Evolutionary conservation across 1,140 invertebrate genomes (phyloP).

Genomic region (Halesus radiatus): DNA sequence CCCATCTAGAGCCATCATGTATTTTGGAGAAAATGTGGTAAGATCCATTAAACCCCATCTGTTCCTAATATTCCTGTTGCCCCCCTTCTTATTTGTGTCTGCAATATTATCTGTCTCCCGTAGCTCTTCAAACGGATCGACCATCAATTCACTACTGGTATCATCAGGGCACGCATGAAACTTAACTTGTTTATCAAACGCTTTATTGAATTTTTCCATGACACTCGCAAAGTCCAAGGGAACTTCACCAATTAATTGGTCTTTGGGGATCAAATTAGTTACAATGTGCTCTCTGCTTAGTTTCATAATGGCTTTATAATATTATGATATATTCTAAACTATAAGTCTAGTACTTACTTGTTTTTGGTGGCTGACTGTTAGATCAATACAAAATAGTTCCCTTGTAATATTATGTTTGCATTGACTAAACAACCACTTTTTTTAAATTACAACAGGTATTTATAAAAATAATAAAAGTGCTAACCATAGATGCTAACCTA

Average conservation of each 20-base stretch:
- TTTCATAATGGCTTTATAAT: background rate
- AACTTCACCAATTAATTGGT: slow-evolving; percentile 1
- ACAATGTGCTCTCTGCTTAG: slow-evolving; percentile 19
- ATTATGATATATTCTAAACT: too few species aligned
- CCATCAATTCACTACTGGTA: background rate
- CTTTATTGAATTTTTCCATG: slow-evolving; percentile 19
- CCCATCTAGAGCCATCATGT: slow-evolving; percentile 16
- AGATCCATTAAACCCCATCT: slow-evolving; percentile 38
- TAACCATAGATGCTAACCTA: too few species aligned
- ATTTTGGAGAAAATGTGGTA: slow-evolving; percentile 37
- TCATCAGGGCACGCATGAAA: background rate
- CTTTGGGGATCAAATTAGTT: slow-evolving; percentile 21
- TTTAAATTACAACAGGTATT: too few species aligned
- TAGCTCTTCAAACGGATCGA: slow-evolving; percentile 38
- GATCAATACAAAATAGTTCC: background rate
- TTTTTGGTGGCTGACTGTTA: background rate
- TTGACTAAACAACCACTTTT: too few species aligned
- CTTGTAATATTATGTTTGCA: too few species aligned
- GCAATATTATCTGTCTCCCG: slow-evolving; percentile 59
- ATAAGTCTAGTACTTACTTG: too few species aligned
- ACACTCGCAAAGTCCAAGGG: background rate
- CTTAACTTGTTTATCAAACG: slow-evolving; percentile 6
- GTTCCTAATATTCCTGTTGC: background rate
- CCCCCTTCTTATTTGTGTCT: slow-evolving; percentile 27
- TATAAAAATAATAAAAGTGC: too few species aligned